A percentile compares a stretch with the other conserved stretches of the same genome.
Conservation (phyloP, 2,888 invertebrate genomes). For the Hemistola chrysoprasaria region DNA sequence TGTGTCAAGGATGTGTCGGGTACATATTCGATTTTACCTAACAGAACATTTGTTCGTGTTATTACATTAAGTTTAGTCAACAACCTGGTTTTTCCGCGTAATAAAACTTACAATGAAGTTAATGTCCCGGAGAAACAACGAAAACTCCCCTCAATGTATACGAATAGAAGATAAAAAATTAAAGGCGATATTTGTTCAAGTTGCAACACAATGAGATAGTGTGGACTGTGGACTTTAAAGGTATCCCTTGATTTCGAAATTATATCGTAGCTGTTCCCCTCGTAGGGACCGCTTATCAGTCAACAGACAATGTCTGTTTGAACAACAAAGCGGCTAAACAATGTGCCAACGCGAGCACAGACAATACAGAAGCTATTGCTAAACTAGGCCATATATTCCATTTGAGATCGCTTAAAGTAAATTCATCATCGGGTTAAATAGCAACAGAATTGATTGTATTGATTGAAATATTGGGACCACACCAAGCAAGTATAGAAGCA, state of each 20-base stretch:
- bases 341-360: conserved; percentile 48
- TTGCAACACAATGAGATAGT: conserved; percentile 30
- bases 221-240: conserved; percentile 11
- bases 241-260: conserved; percentile 40
- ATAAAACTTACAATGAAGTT: conserved; percentile 2
- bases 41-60: conserved; percentile 13
- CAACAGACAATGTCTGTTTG: conserved; percentile 54
- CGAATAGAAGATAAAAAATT: conserved; percentile 11
- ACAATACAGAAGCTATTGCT: conserved; percentile 49
- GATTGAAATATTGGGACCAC: conserved; percentile 17
- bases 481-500: conserved; percentile 22
- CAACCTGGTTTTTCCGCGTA: conserved; percentile 8
- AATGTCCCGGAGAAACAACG: conserved; percentile 17
- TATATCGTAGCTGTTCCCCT: conserved; percentile 35
- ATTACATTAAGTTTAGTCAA: not conserved
- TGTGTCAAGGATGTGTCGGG: conserved; percentile 24
- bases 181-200: conserved; percentile 19
- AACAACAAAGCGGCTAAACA: conserved; percentile 51
- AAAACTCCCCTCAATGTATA: conserved; percentile 10
- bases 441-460: conserved; percentile 17
- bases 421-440: conserved; percentile 20
- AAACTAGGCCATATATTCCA: conserved; percentile 40
- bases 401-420: conserved; percentile 24
- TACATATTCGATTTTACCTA: conserved; percentile 20
- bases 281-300: conserved; percentile 50